Base-by-base conservation (phyloP, 2,888 invertebrate genomes). In the Pyrrhosoma nymphula region DNA sequence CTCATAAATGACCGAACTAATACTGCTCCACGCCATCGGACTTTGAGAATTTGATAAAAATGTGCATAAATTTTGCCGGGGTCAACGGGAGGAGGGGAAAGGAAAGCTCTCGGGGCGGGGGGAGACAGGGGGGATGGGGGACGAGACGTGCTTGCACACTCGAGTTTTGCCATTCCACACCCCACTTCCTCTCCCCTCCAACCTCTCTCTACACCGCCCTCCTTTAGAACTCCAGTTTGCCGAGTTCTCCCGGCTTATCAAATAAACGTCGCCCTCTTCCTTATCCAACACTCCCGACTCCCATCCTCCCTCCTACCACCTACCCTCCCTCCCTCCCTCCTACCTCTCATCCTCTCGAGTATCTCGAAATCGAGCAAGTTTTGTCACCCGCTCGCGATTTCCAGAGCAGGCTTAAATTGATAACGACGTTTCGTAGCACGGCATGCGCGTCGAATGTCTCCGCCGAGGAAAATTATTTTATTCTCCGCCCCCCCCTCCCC, bases 311-410 rank as follows among this genome's bases (percentile, higher is more conserved):
- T 82, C 14, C 63, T 18, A 63, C 8, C 63, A 14, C 63, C 23
- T 18, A 14, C 16, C n/a, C n/a, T 69, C 1, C 26, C 69, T 16
- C 69, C 20, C 47, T 2, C 47, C 47, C 47, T 60, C 60, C 16
- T 60, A 4, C 60, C 60, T 47, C 60, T 60, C 12, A 18, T 12
- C 60, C 60, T n/a, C 69, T 69, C 16, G 35, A 35, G 35, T 82
- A 82, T 82, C 82, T 82, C 30, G 82, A 35, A 82, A 82, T 82
- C 82, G 82, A 35, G 35, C 30, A 82, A 82, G 82, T 82, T 82
- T 82, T 35, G 82, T 23, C 82, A 35, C 30, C 16, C 82, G 30
- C 14, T 82, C 82, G 82, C 35, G 82, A 82, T 82, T 82, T 35
- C 35, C 47, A 47, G 82, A 82, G 35, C 82, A 18, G 82, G 14